phyloP scores from a whole-genome alignment of 2,888 invertebrate genomes.

The Dasysyrphus tricinctus region DNA sequence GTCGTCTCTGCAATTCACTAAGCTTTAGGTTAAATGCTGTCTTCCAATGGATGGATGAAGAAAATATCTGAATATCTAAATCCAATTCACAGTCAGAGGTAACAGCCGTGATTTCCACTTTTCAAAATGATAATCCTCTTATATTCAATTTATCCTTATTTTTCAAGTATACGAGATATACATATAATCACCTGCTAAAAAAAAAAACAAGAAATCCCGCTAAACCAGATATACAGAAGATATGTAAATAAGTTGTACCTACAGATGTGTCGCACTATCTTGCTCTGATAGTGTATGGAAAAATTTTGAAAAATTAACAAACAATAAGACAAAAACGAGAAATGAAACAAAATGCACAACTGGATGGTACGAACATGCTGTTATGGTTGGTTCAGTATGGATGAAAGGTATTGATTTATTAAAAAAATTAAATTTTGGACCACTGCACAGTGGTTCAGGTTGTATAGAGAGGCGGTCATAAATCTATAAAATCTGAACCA shows the following conservation, averaged over 20 bases:
- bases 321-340: no score
- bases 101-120: conserved; percentile 30
- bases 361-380: no score
- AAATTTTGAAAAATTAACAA: no score
- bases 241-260: neutral
- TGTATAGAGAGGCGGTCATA: no score
- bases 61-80: conserved; percentile 11
- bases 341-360: no score
- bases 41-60: neutral
- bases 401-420: no score
- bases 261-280: neutral
- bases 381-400: no score
- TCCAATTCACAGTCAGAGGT: neutral
- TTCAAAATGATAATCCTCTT: conserved; percentile 22
- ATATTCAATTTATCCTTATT: conserved; percentile 19
- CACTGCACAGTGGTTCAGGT: no score
- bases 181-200: conserved; percentile 4
- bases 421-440: no score
- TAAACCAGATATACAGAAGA: neutral
- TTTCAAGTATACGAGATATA: neutral
- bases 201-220: conserved; percentile 4
- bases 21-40: conserved; percentile 6
- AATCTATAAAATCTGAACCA: no score
- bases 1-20: neutral
- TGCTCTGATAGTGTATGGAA: neutral